These are phyloP conservation scores for Parthenolecanium corni DNA, from an alignment of 2,888 invertebrate species.

Conservation along the genomic window DNA sequence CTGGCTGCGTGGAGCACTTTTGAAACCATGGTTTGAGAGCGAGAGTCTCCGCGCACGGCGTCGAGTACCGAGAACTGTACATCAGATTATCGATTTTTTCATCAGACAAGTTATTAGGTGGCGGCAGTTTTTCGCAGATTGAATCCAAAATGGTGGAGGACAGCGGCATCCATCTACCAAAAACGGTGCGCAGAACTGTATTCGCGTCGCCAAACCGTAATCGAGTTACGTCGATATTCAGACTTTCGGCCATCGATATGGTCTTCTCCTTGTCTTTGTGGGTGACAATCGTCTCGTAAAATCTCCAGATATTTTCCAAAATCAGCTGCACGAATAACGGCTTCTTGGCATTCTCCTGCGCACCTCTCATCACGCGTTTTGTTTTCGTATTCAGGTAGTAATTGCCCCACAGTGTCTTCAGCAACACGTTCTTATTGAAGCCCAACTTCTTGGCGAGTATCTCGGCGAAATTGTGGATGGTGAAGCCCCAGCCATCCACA, in stretches of 20 bases:
- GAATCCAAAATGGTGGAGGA: slow-evolving; percentile 69
- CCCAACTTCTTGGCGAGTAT: slow-evolving; percentile 63
- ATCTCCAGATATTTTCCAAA: slow-evolving; percentile 78
- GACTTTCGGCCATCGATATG: slow-evolving; percentile 55
- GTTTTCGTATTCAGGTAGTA: slow-evolving; percentile 75
- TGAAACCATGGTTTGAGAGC: slow-evolving; percentile 56
- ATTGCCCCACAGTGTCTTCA: slow-evolving; percentile 86
- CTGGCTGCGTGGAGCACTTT: slow-evolving; percentile 52
- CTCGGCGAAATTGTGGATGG: slow-evolving; percentile 67
- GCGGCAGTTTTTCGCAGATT: slow-evolving; percentile 68
- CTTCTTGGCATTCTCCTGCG: slow-evolving; percentile 82
- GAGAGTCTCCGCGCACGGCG: slow-evolving; percentile 45
- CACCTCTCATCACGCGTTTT: slow-evolving; percentile 73
- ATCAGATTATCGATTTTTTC: slow-evolving; percentile 55
- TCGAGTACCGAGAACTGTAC: slow-evolving; percentile 9
- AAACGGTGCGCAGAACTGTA: slow-evolving; percentile 66
- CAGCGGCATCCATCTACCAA: slow-evolving; percentile 82
- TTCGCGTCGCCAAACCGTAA: slow-evolving; percentile 64
- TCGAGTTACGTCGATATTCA: slow-evolving; percentile 69
- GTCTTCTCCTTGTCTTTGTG: slow-evolving; percentile 64
- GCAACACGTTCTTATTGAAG: slow-evolving; percentile 57
- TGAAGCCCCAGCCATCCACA: slow-evolving; percentile 82
- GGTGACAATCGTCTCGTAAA: slow-evolving; percentile 71
- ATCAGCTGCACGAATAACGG: slow-evolving; percentile 86
- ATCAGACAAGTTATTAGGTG: slow-evolving; percentile 60